Evolutionary conservation across 2,797 vertebrate species (phyloP).

Genomic region (Chiloscyllium punctatum): DNA sequence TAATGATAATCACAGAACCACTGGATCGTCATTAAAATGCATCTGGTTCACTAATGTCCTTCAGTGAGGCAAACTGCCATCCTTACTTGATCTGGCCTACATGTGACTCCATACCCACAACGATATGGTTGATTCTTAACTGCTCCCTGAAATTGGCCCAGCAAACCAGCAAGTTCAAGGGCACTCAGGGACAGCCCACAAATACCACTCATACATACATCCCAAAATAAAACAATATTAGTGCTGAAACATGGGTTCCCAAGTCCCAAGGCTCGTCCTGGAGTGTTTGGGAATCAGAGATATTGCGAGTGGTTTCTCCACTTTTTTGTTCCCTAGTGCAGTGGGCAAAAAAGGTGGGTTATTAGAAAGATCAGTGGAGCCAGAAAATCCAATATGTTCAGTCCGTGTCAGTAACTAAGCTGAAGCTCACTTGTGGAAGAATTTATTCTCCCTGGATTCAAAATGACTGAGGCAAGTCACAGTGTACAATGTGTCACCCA

Average conservation of each 20-base stretch:
- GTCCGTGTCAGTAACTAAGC: neutral
- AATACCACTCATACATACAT: too few relatives aligned
- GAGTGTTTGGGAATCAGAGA: neutral
- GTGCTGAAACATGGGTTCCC: neutral
- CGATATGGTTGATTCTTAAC: too few relatives aligned
- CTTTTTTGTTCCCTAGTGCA: neutral
- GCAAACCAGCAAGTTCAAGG: too few relatives aligned
- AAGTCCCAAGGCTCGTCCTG: neutral
- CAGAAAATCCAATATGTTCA: neutral
- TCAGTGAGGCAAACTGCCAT: too few relatives aligned
- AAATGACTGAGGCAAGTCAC: neutral
- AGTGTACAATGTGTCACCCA: neutral
- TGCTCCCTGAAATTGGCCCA: too few relatives aligned
- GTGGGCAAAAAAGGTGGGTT: neutral
- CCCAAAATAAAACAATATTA: neutral
- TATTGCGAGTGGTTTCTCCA: neutral
- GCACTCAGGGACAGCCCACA: too few relatives aligned
- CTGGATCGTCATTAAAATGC: too few relatives aligned
- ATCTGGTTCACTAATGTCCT: too few relatives aligned
- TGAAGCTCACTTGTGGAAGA: neutral
- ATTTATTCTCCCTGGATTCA: neutral
- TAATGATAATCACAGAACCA: too few relatives aligned
- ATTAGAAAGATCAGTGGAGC: neutral
- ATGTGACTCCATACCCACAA: too few relatives aligned
- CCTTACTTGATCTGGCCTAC: too few relatives aligned